Percentiles rank a stretch among this genome's conserved stretches.
These are phyloP conservation scores for Watsonalla cultraria DNA, from an alignment of 2,888 invertebrate genomes.

Conservation along the genomic window DNA sequence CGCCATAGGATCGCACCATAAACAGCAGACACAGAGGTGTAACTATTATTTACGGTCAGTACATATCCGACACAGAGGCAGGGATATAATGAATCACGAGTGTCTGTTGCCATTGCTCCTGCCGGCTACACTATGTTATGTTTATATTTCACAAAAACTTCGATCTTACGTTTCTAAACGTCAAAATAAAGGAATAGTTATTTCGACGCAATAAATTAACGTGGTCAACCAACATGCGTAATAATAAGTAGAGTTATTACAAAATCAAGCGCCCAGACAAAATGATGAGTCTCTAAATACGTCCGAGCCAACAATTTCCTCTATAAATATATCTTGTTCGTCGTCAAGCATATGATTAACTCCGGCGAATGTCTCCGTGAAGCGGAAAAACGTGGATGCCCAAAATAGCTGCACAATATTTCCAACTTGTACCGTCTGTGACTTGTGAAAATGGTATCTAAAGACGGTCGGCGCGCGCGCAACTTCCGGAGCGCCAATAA, in stretches of 20 bases:
- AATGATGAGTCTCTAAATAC: slow-evolving; percentile 52
- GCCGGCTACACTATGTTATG: slow-evolving; percentile 6
- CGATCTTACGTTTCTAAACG: no score
- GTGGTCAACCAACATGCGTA: slow-evolving; percentile 5
- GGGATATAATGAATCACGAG: not conserved
- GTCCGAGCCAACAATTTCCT: slow-evolving; percentile 48
- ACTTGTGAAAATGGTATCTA: slow-evolving; percentile 68
- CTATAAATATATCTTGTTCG: slow-evolving; percentile 61
- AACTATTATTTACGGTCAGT: not conserved
- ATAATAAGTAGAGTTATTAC: slow-evolving; percentile 13
- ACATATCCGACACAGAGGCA: not conserved
- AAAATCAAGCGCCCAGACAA: slow-evolving; percentile 41
- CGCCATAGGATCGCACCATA: slow-evolving; percentile 13
- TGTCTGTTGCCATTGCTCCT: not conserved
- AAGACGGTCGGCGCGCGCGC: slow-evolving; percentile 74
- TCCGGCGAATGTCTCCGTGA: slow-evolving; percentile 63
- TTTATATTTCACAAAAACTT: slow-evolving; percentile 1
- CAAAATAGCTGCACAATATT: slow-evolving; percentile 71
- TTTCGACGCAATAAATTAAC: no score
- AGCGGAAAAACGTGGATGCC: slow-evolving; percentile 71
- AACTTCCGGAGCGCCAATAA: slow-evolving; percentile 75
- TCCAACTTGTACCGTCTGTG: slow-evolving; percentile 63
- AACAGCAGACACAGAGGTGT: slow-evolving; percentile 1
- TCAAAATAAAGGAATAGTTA: no score
- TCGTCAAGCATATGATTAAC: slow-evolving; percentile 70